Base-by-base conservation (phyloP, 1,140 invertebrate species). In the Aporrectodea caliginosa region DNA sequence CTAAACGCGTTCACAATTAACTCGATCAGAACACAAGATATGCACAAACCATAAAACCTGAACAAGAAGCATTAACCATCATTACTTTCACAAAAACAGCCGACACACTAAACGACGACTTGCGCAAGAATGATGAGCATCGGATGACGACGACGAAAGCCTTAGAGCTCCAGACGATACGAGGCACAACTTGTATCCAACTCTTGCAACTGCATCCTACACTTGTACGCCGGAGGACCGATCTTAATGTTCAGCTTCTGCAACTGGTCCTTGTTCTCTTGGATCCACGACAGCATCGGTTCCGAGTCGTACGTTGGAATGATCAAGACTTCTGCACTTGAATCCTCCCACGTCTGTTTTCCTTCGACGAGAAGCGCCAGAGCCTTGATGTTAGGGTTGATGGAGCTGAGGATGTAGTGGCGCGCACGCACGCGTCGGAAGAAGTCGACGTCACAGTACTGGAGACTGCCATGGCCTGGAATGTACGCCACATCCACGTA, bases 251-350 rank as follows among this genome's bases (percentile, higher is more conserved):
- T 95, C 83, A 94, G 92, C 84, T 94, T 94, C 75, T 93, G 92
- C 29, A 98, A 90, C 1, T 93, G 91, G 85, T 98, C 95, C 88
- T 97, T 95, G 85, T 98, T 97, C 85, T 96, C 93, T 1, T 94
- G 93, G 78, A 98, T 95, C 96, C 96, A 98, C 87, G 95, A 96
- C 83, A 94, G 94, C 78, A 98, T 90, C 0, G 94, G 94, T 85
- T 98, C 96, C 2, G 95, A 97, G 86, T 98, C 96, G 85, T 98
- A 98, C 0, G 96, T 98, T 77, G 97, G 96, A 87, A 98, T 97
- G 85, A 98, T 94, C 77, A 95, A 98, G 77, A 98, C 96, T 89
- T 97, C 94, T 94, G 91, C 12, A 90, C 95, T 93, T 89, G 95
- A 95, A 89, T 98, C 94, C 87, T 98, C 96, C 87, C 87, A 98